Conservation (phyloP, 2,113 vertebrate genomes). For the Acinonyx jubatus region DNA sequence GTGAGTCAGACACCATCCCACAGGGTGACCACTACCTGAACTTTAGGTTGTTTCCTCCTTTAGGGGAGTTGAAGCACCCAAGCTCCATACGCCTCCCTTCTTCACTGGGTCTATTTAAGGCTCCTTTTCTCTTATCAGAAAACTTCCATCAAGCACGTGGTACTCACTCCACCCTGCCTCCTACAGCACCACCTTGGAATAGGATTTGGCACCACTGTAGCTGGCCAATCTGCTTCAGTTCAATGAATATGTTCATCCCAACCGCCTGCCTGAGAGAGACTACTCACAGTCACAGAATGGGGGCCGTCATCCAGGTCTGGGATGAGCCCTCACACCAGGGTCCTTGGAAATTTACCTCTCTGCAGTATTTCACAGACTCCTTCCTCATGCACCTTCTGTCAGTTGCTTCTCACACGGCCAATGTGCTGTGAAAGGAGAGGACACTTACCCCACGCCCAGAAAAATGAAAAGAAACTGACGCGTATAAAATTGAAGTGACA, state of each 20-base stretch:
- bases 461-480: neutral
- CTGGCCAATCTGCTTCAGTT: constrained; percentile 59
- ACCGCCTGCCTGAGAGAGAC: constrained; percentile 70
- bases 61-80: neutral
- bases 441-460: neutral
- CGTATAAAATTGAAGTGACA: neutral
- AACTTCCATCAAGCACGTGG: constrained; percentile 63
- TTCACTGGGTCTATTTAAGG: neutral
- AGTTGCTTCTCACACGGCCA: neutral
- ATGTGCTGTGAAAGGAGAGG: neutral
- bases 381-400: neutral
- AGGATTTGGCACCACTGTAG: constrained; percentile 73
- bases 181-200: constrained; percentile 62
- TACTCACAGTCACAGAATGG: constrained; percentile 76
- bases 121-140: constrained; percentile 70
- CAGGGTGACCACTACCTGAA: neutral
- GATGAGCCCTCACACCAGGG: rapidly evolving
- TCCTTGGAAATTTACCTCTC: neutral
- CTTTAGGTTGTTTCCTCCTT: neutral
- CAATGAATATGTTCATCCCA: constrained; percentile 39
- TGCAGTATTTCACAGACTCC: neutral
- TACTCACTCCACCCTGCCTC: constrained; percentile 71
- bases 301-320: constrained; percentile 60
- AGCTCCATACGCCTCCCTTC: neutral
- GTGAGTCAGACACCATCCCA: neutral